Conservation (phyloP, 2,888 invertebrate genomes). For the Andrena marginata region DNA sequence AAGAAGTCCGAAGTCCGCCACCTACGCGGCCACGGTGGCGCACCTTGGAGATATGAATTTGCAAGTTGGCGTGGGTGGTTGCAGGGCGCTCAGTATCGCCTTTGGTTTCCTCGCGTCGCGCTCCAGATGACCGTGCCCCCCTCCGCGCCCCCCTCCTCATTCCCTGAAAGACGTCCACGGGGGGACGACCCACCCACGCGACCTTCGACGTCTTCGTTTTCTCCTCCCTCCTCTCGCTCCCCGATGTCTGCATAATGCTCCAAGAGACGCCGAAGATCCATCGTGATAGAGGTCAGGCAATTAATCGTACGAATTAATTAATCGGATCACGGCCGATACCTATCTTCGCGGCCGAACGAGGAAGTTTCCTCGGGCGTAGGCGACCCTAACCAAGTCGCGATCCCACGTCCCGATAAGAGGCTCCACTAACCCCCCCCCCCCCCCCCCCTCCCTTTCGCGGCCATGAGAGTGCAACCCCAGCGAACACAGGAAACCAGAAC, state of each 20-base stretch:
- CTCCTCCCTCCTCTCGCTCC: neutral
- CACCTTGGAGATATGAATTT: constrained; percentile 53
- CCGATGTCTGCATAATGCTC: constrained; percentile 50
- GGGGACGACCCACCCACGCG: constrained; percentile 76
- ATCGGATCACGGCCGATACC: constrained; percentile 68
- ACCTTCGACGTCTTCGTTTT: constrained; percentile 70
- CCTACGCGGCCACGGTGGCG: constrained; percentile 49
- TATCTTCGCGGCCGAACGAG: constrained; percentile 57
- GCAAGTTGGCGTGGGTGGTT: constrained; percentile 56
- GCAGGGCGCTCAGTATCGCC: constrained; percentile 55
- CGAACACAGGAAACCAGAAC: constrained; percentile 67
- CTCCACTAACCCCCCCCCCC: constrained; percentile 2
- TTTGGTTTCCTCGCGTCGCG: constrained; percentile 44
- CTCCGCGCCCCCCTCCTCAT: neutral
- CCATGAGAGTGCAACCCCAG: constrained; percentile 56
- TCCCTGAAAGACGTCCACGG: constrained; percentile 20
- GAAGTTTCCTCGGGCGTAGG: constrained; percentile 69
- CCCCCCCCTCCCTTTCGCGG: constrained; percentile 20
- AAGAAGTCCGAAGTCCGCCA: constrained; percentile 36
- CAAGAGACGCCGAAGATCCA: constrained; percentile 60
- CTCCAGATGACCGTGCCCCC: constrained; percentile 62
- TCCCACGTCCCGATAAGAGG: constrained; percentile 64
- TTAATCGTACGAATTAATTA: constrained; percentile 77
- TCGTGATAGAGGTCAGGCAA: constrained; percentile 69
- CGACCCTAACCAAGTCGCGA: constrained; percentile 66